Evolutionary conservation across 1,140 invertebrate species (phyloP).

Genomic region (Zophobas morio): DNA sequence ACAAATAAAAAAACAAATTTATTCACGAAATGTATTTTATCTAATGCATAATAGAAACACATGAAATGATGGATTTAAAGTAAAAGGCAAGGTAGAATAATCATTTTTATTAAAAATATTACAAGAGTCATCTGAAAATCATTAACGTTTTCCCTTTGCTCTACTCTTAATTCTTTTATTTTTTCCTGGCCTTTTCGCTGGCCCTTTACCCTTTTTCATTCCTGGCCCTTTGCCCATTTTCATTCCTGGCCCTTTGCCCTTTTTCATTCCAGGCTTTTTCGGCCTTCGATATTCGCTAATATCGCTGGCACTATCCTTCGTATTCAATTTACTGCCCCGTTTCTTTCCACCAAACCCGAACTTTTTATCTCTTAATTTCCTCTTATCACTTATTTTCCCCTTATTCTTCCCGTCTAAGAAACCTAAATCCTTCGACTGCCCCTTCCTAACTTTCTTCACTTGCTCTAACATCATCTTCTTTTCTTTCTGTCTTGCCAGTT

Average conservation of each 20-base stretch:
- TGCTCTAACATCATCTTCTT: conserved; percentile 87
- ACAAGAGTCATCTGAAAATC: no score
- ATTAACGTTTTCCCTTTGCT: conserved; percentile 51
- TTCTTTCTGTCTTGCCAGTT: conserved; percentile 82
- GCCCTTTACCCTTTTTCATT: conserved; percentile 53
- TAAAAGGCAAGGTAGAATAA: no score
- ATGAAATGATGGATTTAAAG: no score
- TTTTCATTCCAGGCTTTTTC: conserved; percentile 52
- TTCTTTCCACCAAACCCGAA: conserved; percentile 98
- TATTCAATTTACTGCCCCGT: conserved; percentile 90
- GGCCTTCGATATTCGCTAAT: conserved; percentile 71
- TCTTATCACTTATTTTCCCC: conserved; percentile 73
- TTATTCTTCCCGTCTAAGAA: conserved; percentile 86
- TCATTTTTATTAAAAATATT: no score
- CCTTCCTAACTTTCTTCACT: conserved; percentile 89
- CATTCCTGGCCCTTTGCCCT: conserved; percentile 48
- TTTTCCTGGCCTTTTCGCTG: conserved; percentile 59
- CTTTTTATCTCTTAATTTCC: conserved; percentile 85
- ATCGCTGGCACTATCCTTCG: conserved; percentile 81
- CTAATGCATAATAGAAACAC: no score
- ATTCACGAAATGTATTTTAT: no score
- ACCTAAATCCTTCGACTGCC: conserved; percentile 83
- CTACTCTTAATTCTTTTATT: conserved; percentile 60
- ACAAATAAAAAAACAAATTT: no score
- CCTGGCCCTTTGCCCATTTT: conserved; percentile 35